phyloP scores from a whole-genome alignment of 2,888 invertebrate genomes.

The Napeogenes sylphis region DNA sequence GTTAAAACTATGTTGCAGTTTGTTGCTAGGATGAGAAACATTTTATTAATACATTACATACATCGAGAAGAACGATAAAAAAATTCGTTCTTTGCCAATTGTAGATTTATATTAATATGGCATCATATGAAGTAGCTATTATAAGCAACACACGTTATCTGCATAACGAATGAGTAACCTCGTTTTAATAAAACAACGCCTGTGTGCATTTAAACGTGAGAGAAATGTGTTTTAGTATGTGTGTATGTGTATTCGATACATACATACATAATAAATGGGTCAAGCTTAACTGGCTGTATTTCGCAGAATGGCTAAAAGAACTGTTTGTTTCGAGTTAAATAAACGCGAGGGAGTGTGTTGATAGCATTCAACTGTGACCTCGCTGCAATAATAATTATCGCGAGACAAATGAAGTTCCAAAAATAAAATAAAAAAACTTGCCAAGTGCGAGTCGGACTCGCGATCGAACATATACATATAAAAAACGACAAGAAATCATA shows the following conservation, averaged over 20 bases:
- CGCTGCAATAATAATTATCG: slow-evolving; percentile 9
- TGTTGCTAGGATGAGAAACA: too few relatives aligned
- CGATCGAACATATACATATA: too few relatives aligned
- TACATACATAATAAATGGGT: slow-evolving; percentile 14
- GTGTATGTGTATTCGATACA: slow-evolving; percentile 8
- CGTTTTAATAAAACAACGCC: slow-evolving; percentile 17
- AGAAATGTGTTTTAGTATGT: slow-evolving; percentile 13
- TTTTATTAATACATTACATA: too few relatives aligned
- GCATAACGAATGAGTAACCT: slow-evolving; percentile 24
- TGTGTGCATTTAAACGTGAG: slow-evolving; percentile 12
- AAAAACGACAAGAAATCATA: too few relatives aligned
- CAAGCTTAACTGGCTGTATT: slow-evolving; percentile 22
- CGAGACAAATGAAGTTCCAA: slow-evolving; percentile 5
- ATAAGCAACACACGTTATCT: slow-evolving; percentile 17
- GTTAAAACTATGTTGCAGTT: too few relatives aligned
- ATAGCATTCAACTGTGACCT: slow-evolving; percentile 24
- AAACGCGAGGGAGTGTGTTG: slow-evolving; percentile 20
- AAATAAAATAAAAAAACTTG: neutral
- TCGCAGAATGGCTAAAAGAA: slow-evolving; percentile 22
- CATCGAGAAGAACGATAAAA: too few relatives aligned
- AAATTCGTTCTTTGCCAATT: slow-evolving; percentile 1
- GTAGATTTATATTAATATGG: slow-evolving; percentile 20
- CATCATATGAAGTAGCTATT: slow-evolving; percentile 20
- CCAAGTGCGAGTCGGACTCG: too few relatives aligned
- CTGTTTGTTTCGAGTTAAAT: slow-evolving; percentile 25